Base-by-base conservation (phyloP, 1,140 invertebrate genomes). In the Drosophila jambulina region DNA sequence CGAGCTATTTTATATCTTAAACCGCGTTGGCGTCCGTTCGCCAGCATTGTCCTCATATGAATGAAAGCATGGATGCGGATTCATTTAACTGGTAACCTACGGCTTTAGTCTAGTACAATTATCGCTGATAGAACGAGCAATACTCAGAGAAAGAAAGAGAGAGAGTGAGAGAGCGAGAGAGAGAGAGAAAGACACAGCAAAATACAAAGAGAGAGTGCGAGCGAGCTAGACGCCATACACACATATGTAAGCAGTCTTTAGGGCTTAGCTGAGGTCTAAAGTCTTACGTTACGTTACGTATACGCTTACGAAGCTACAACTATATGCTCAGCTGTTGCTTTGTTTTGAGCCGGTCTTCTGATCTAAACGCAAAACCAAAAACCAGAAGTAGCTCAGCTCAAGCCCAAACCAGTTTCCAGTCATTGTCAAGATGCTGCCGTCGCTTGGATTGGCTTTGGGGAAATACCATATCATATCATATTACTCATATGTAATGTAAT, bases 31-130 rank as follows among this genome's bases (percentile, higher is more conserved):
- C 83, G 81, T 79, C 83, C 69, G 81, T 77, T 91, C 83, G 83
- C 77, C 79, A 80, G 80, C 86, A 78, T 82, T 85, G 81, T 78
- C 91, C 91, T 78, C 85, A 91, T 85, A 78, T 91, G 82, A 92
- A 92, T 92, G 75, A 81, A 92, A 80, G 76, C 80, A 75, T 75
- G 72, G 79, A 79, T 68, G 72, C 69, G 51, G 54, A 62, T 62
- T 69, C 51, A 76, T 80, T 56, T 65, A 68, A 49, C 75, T 85
- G 77, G 84, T 91, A 85, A 91, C 74, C 75, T 84, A 84, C 71
- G 79, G 57, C 54, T 85, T 56, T 69, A 64, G 61, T 83, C 57
- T 60, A 43, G 61, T 77, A 51, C 29, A 51, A 63, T 76, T 57
- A 61, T 68, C 38, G 34, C 21, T 38, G 45, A 57, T 27, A 75